Evolutionary conservation across 2,797 vertebrate species (phyloP).

Genomic region (Tapirus indicus): DNA sequence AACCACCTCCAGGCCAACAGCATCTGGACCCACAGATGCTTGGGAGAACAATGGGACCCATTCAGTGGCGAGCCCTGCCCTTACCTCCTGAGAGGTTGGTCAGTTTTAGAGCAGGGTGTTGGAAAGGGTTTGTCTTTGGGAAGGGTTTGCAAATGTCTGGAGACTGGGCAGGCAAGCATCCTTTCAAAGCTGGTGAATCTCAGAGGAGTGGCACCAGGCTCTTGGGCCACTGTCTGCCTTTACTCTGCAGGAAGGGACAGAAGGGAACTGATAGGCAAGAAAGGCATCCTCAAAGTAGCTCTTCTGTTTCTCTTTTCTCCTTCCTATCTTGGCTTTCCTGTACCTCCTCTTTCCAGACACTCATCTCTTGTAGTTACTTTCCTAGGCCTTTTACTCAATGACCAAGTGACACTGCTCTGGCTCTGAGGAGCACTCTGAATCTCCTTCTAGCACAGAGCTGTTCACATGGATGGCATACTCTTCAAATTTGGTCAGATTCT

Average conservation of each 20-base stretch:
- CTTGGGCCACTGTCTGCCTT: background rate
- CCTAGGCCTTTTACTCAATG: background rate
- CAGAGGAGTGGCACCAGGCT: background rate
- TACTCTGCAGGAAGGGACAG: background rate
- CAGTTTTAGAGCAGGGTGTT: constrained; percentile 28
- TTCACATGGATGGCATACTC: background rate
- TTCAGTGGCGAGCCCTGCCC: constrained; percentile 63
- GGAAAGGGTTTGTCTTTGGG: constrained; percentile 67
- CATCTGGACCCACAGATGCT: constrained; percentile 65
- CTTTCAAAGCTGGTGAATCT: constrained; percentile 21
- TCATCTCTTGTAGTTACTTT: background rate
- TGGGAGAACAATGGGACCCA: constrained; percentile 65
- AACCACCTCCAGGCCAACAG: constrained; percentile 35
- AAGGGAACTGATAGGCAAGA: background rate
- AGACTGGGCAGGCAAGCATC: background rate
- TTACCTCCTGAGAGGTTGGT: constrained; percentile 72
- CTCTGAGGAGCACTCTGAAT: background rate
- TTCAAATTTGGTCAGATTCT: background rate
- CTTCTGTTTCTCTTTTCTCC: background rate
- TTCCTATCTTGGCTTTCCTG: background rate
- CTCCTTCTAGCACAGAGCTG: background rate
- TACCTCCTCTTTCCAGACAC: background rate
- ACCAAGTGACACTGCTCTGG: background rate
- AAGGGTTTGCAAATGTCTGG: constrained; percentile 57
- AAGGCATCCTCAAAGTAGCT: background rate